Base-by-base conservation (phyloP, 2,113 vertebrate species). In the Dasypus novemcinctus region DNA sequence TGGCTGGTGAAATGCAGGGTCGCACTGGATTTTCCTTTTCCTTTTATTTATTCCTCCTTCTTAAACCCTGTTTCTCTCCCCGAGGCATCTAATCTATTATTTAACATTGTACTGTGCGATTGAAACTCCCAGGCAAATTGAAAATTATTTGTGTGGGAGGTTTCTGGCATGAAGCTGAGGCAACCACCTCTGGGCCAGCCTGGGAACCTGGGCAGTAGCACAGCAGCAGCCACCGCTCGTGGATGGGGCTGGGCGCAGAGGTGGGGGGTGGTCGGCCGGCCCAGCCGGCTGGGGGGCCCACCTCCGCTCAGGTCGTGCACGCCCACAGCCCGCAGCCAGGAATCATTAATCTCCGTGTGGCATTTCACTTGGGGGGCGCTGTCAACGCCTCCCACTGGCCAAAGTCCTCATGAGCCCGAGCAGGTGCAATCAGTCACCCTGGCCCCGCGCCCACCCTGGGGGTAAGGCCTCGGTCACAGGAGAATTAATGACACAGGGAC, bases 21-120 rank as follows among this genome's bases (percentile, higher is more conserved):
- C 78, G 79, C 86, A 88, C 95, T 87, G 97, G 95, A 96, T 97
- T 95, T 95, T 95, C 80, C 93, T 96, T 97, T 96, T 97, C 71
- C 72, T 97, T 97, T 95, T 96, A 97, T 97, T 98, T 97, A 97
- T 96, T 97, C 97, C 96, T 98, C 92, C 95, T 96, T 96, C 95
- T 98, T 97, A 97, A 97, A 97, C 83, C 96, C 97, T 96, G 96
- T 97, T 97, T 97, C 97, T 97, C 79, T 97, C 97, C 96, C 94
- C 0, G 90, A 96, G 96, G 96, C 95, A 46, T 38, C 95, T 96
- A 96, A 97, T 98, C 96, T 97, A 97, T 98, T 97, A 98, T 97
- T 98, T 97, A 98, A 96, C 97, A 97, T 86, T 57, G 96, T 97
- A 95, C 97, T 97, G 95, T 97, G 87, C 84, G 33, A 95, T 96